Conservation (phyloP, 2,113 vertebrate species). For the Conger conger region DNA sequence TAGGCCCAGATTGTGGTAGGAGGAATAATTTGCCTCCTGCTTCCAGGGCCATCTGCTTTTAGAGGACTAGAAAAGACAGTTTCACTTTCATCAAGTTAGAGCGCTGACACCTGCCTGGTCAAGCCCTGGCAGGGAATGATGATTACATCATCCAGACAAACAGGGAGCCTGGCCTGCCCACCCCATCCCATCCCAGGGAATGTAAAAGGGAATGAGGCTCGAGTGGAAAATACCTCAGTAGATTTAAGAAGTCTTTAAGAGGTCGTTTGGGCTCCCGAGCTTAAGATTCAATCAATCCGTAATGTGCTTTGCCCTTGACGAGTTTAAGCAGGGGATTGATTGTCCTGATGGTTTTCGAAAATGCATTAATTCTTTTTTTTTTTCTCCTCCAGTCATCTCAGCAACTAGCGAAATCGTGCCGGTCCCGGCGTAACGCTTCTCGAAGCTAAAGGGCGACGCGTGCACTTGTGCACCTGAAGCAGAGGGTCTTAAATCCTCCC, state of each 20-base stretch:
- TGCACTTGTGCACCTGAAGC: too few relatives aligned
- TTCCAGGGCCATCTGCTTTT: constrained; percentile 51
- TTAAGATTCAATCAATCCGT: constrained; percentile 27
- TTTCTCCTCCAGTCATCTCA: too few relatives aligned
- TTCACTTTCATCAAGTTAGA: constrained; percentile 46
- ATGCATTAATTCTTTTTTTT: too few relatives aligned
- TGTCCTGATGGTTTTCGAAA: too few relatives aligned
- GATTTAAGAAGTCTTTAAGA: constrained; percentile 17
- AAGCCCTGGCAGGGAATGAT: constrained; percentile 19
- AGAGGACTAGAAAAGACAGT: constrained; percentile 35
- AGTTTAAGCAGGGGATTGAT: too few relatives aligned
- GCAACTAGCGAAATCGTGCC: background rate
- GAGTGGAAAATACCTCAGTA: background rate
- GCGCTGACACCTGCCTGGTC: constrained; percentile 36
- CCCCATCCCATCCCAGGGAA: background rate
- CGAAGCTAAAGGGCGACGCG: too few relatives aligned
- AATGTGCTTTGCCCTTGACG: constrained; percentile 29
- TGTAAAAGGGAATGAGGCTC: background rate
- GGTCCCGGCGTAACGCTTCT: too few relatives aligned
- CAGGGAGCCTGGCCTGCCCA: background rate
- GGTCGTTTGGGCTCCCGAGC: constrained; percentile 1
- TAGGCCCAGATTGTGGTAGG: constrained; percentile 43
- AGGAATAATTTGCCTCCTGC: constrained; percentile 50
- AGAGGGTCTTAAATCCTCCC: too few relatives aligned
- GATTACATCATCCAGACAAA: constrained; percentile 6